Evolutionary conservation across 2,888 invertebrate species (phyloP).

Genomic region (Agriopis aurantiaria): DNA sequence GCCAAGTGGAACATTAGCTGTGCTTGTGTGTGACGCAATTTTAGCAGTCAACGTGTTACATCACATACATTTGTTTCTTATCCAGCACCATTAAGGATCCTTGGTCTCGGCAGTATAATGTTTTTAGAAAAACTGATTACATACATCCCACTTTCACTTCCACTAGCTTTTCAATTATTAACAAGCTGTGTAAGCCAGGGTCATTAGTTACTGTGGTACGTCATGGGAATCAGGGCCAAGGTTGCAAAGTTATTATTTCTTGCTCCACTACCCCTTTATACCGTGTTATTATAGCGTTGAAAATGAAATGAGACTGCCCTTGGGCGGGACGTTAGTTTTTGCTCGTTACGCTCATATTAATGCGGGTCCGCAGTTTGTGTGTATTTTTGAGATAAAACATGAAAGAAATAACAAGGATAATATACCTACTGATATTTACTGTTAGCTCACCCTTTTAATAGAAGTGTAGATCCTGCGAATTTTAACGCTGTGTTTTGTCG

Average conservation of each 20-base stretch:
- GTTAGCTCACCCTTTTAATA: too few species aligned
- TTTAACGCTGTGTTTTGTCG: too few species aligned
- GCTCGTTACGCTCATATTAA: conserved; percentile 27
- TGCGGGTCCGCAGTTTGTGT: conserved; percentile 13
- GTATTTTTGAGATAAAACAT: conserved; percentile 5
- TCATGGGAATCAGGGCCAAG: conserved; percentile 37
- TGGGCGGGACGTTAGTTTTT: conserved; percentile 28
- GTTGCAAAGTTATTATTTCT: conserved; percentile 38
- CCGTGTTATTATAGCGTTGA: conserved; percentile 35
- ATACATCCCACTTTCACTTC: conserved; percentile 4
- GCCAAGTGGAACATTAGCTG: too few species aligned
- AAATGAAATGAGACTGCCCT: conserved; percentile 33
- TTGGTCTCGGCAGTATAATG: neutral
- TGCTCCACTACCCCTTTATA: conserved; percentile 40
- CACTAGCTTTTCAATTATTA: conserved; percentile 29
- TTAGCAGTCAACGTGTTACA: too few species aligned
- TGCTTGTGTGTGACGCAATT: too few species aligned
- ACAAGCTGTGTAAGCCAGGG: conserved; percentile 23
- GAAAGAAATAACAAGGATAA: neutral
- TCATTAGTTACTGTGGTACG: conserved; percentile 27
- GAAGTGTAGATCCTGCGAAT: too few species aligned
- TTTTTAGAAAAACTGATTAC: conserved; percentile 21
- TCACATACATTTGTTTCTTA: too few species aligned
- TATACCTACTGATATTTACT: neutral
- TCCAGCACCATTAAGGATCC: too few species aligned